Conservation (phyloP, 2,888 invertebrate genomes). For the Allolobophora icterica region DNA sequence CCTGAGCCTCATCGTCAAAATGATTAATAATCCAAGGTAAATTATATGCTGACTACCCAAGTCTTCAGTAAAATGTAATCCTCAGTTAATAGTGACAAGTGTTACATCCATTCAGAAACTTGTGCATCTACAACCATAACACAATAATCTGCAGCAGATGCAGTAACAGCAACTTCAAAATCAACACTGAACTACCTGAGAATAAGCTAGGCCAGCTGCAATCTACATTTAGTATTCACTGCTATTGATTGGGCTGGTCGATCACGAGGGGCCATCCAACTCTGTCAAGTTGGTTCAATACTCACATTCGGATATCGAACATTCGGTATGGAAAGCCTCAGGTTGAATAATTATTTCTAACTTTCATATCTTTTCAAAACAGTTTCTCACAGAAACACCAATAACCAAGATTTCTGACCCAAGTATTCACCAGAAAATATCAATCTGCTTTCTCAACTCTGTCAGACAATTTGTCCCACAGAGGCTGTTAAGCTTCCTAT, state of each 20-base stretch:
- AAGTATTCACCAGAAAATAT: too few species aligned
- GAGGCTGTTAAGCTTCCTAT: too few species aligned
- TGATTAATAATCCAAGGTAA: background rate
- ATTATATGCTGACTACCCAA: background rate
- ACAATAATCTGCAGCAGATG: background rate
- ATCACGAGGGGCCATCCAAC: background rate
- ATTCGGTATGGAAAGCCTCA: too few species aligned
- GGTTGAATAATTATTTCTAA: too few species aligned
- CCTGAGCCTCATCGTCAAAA: too few species aligned
- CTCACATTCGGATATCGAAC: too few species aligned
- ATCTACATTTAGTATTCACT: background rate
- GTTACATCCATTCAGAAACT: background rate
- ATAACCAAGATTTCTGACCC: too few species aligned
- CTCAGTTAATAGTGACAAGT: background rate
- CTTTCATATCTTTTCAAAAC: too few species aligned
- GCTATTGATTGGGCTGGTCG: background rate
- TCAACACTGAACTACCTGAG: background rate
- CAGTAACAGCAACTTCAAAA: background rate
- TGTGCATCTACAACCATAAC: background rate
- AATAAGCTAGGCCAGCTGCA: background rate
- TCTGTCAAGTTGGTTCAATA: background rate
- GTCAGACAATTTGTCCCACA: too few species aligned
- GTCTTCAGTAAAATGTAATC: background rate
- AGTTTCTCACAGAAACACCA: too few species aligned
- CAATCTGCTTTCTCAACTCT: too few species aligned